phyloP scores from a whole-genome alignment of 2,888 invertebrate species.

The Watsonalla cultraria region DNA sequence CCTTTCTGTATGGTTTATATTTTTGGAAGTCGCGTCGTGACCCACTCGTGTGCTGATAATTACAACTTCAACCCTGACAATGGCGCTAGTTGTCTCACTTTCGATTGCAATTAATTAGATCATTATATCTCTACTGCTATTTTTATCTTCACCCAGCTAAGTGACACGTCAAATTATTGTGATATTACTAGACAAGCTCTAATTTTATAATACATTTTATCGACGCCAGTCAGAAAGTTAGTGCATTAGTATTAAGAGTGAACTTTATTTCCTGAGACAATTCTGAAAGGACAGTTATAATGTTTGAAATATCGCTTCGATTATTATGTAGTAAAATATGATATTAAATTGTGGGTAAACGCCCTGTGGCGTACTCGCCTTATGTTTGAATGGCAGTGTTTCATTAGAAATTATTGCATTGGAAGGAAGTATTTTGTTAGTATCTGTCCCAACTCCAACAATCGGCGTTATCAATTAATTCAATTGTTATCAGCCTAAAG shows the following conservation, averaged over 20 bases:
- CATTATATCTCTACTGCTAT: slow-evolving; percentile 15
- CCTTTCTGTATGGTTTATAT: too few relatives aligned
- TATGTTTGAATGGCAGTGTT: neutral
- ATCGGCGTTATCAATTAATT: neutral
- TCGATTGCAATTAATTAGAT: slow-evolving; percentile 19
- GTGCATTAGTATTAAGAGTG: slow-evolving; percentile 7
- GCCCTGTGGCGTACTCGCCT: neutral
- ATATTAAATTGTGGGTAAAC: slow-evolving; percentile 6
- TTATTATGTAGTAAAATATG: slow-evolving; percentile 14
- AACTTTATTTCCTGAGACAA: slow-evolving; percentile 6
- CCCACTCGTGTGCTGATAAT: slow-evolving; percentile 24
- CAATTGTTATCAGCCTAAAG: neutral
- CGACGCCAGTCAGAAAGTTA: slow-evolving; percentile 8
- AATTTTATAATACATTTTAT: slow-evolving; percentile 8
- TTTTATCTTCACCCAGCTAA: slow-evolving; percentile 20
- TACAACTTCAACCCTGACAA: slow-evolving; percentile 25
- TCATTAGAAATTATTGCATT: neutral
- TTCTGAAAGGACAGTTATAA: slow-evolving; percentile 12
- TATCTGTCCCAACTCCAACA: neutral
- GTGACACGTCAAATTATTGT: slow-evolving; percentile 31
- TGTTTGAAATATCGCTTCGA: slow-evolving; percentile 17
- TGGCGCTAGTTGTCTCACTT: slow-evolving; percentile 13
- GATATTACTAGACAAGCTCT: slow-evolving; percentile 14
- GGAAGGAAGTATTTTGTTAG: neutral
- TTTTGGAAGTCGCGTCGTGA: slow-evolving; percentile 27